Base-by-base conservation (phyloP, 2,888 invertebrate species). In the Drosophila cyrtoloma region DNA sequence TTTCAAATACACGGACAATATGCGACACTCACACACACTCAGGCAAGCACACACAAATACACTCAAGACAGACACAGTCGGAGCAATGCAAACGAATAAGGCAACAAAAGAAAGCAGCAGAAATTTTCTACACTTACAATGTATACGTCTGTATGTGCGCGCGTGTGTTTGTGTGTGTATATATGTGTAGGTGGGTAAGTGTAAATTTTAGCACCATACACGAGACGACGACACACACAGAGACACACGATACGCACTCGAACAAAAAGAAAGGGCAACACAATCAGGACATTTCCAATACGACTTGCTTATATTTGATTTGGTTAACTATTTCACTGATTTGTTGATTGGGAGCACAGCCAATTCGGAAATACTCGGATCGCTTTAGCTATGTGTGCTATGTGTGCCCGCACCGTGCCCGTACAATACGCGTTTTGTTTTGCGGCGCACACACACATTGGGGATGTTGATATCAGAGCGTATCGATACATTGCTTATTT, bases 111-210 rank as follows among this genome's bases (percentile, higher is more conserved):
- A 83, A 83, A 78, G 80, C 83, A 83, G 83, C 79, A 82, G 77
- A 79, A 84, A 82, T 82, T 74, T 81, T 84, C 66, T 69, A 84
- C 84, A 83, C 82, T 83, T 83, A 83, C 82, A 79, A 81, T 81
- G 76, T 75, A 73, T 73, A 62, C 51, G 64, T 65, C 39, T 37
- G 55, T 75, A 30, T 51, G 50, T 50, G 52, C 66, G 62, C 62
- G 37, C 47, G 64, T 62, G 37, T 75, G 33, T 71, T 42, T 57
- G 44, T 52, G 64, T 47, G 51, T 61, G 61, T 63, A 28, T 75
- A 37, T 75, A 50, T 78, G 75, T 77, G 71, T 78, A 67, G 69
- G 69, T 75, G 75, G 71, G 55, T 75, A 52, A 68, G 82, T 81
- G 79, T 82, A 82, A 72, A 72, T 77, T 82, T 82, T 81, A 82